Evolutionary conservation across 2,113 vertebrate genomes (phyloP), one percentile per base, ranked within the genome.

Genomic region (Fulmarus glacialis): DNA sequence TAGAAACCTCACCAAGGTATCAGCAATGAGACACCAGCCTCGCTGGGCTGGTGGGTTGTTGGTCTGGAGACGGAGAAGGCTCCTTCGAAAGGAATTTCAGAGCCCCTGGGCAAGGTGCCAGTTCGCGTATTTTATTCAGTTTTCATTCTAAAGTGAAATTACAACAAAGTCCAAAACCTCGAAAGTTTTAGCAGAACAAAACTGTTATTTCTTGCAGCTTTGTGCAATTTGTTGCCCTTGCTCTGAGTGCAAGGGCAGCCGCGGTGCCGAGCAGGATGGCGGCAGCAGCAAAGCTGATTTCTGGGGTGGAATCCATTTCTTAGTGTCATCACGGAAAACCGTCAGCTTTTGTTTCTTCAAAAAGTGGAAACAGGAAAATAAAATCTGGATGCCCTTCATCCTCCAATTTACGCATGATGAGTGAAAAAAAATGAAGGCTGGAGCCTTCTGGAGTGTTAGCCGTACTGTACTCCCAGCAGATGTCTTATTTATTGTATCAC

Each of bases 401-500:
- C 62, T 67, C 77, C 63, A 72, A n/a, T 77, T 77, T 72, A 45
- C 18, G 32, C 42, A 30, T 15, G 62, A 52, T 34, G 56, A 83
- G 82, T 38, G 67, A 72, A 72, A 34, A 89, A 43, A 30, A 5
- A 3, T 2, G 38, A 73, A 77, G 68, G 82, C 55, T 91, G 83
- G 43, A 92, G 82, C 93, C 63, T 87, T 91, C 83, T 90, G 86
- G 64, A 74, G 88, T 36, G 62, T 87, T 79, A 95, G 64, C 73
- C 85, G 15, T 32, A 9, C 38, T 30, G 66, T 42, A 20, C 70
- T 68, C n/a, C 5, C 7, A 68, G 64, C 90, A 93, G 93, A 77
- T 91, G 81, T 56, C 84, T 50, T 47, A 22, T 36, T 75, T 45
- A 14, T 24, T 79, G 71, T 29, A 48, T 72, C 94, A 87, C n/a